A percentile compares a stretch with the other conserved stretches of the same genome.
These are phyloP conservation scores for Tetragonisca angustula DNA, from an alignment of 2,888 invertebrate genomes.

Conservation along the genomic window DNA sequence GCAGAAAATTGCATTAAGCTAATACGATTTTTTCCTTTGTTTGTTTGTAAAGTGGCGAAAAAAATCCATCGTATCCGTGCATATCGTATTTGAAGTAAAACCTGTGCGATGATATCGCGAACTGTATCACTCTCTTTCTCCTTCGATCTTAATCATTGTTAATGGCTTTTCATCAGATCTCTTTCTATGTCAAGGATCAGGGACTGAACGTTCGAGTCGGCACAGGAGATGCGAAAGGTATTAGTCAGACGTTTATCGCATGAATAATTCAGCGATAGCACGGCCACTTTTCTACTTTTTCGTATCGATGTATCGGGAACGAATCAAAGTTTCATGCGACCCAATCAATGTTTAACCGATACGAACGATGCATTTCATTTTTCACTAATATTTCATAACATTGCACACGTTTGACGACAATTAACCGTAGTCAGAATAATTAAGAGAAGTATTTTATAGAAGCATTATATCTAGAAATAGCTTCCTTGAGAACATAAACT, in stretches of 20 bases:
- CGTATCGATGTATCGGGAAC: conserved; percentile 37
- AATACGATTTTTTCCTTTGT: not conserved
- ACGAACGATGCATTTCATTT: conserved; percentile 9
- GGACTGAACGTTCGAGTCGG: not conserved
- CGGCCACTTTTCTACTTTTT: not conserved
- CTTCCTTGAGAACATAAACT: too few relatives aligned
- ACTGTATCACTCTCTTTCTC: not conserved
- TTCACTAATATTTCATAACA: not conserved
- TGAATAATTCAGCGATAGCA: conserved; percentile 49
- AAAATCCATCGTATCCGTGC: not conserved
- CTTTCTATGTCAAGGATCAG: conserved; percentile 34
- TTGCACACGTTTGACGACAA: not conserved
- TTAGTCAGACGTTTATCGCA: conserved; percentile 15
- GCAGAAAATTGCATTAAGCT: not conserved
- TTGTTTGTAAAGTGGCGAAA: not conserved
- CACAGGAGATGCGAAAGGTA: conserved; percentile 29
- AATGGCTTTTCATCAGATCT: not conserved
- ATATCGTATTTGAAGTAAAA: not conserved
- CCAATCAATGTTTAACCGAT: conserved; percentile 33
- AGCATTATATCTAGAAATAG: too few relatives aligned
- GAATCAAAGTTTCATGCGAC: conserved; percentile 41
- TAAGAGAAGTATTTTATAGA: not conserved
- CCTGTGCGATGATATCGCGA: conserved; percentile 1
- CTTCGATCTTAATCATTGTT: not conserved
- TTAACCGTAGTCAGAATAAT: not conserved